Evolutionary conservation across 1,140 invertebrate genomes (phyloP), one percentile per base, ranked within the genome.

Genomic region (Gryon sp.): DNA sequence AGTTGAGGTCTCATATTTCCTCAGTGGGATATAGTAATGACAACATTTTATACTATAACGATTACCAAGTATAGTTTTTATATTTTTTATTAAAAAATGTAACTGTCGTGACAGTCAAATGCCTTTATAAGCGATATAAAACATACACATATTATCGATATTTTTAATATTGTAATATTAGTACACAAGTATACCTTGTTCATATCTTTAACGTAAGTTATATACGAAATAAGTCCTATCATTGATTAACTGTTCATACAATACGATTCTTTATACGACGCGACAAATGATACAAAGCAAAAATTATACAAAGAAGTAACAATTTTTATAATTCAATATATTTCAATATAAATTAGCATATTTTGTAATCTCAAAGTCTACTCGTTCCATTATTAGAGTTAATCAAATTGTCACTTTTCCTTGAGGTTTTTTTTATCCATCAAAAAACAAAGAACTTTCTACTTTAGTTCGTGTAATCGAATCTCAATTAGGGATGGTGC

Each of bases 141-240:
- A 16, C 9, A 14, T 40, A 7, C 7, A 28, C 14, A 48, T 62
- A 48, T 65, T 55, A 38, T 19, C 22, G 40, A 55, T 66, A 66
- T 55, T 66, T 55, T 57, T 57, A 57, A 68, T 48, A 48, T 32
- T 26, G 16, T 14, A 68, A 68, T 57, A 16, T 24, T 16, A 55
- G 18, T 18, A 34, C 36, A 55, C 22, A 11, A 68, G 11, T 48
- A 68, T 57, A 68, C 43, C 28, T 20, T 40, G 57, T 57, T 68
- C 43, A 68, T 68, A 68, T 68, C 63, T 40, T 57, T 68, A 57
- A 57, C 22, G 52, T 68, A 68, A 68, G 63, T 48, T 40, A 18
- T n/a, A n/a, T 38, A 68, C 24, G 26, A 30, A 48, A 38, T 68
- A 57, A 57, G 41, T 34, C 16, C 3, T n/a, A n/a, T n/a, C n/a